Evolutionary conservation across 2,113 vertebrate species (phyloP), one percentile per base, ranked within the genome.

Genomic region (Colinus virginianus): DNA sequence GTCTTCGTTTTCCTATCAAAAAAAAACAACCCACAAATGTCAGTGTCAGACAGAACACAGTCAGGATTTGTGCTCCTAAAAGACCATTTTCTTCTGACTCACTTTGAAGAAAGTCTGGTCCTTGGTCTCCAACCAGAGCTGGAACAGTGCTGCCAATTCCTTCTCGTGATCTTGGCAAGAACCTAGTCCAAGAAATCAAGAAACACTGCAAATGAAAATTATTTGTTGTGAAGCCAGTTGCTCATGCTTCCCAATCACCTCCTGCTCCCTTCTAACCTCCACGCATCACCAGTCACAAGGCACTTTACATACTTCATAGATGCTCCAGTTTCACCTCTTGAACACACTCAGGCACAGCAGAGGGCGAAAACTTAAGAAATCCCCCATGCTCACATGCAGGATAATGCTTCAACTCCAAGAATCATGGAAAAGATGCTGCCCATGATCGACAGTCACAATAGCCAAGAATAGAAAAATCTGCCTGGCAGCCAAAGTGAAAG

Each of bases 111-210:
- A 98, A 13, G 97, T 96, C 67, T 99, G 98, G 96, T 99, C 99
- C 98, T 99, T 99, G 38, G 99, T 99, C 96, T 99, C 99, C 90
- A 99, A 90, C 99, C 99, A 99, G 45, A 99, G 97, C 75, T 99
- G 99, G 94, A 98, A 99, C 30, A 99, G 98, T 0, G 98, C 98
- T 95, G 97, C 98, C 82, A 99, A 96, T 63, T 99, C 99, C 93
- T 99, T 99, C 96, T 99, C 99, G 26, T 98, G 97, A 62, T 99
- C 99, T 91, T 98, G 98, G 88, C 97, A 98, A n/a, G 98, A 97
- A 63, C 97, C 99, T 99, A 66, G 69, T 17, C 43, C 61, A 76
- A 74, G 36, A 78, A 51, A 88, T 13, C 21, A 78, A 11, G 23
- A 46, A 80, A 78, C 88, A 58, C 0, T 59, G 22, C 30, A 76